A percentile compares a stretch with the other conserved stretches of the same genome.
These are phyloP conservation scores for Acipenser oxyrinchus DNA, from an alignment of 2,797 vertebrate species.

Conservation along the genomic window DNA sequence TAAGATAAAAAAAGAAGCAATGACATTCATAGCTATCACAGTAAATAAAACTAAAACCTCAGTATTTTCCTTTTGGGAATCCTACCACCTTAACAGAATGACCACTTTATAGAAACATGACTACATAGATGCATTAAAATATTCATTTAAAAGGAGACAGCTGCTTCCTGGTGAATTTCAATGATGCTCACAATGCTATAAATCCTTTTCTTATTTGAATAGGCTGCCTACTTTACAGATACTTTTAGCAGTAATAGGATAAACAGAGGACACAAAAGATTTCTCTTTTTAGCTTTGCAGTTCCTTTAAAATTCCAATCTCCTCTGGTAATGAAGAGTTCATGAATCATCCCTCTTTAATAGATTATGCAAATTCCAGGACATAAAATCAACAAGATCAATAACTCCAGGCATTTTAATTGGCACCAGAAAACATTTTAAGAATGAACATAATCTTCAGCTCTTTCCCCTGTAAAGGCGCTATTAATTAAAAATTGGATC, in stretches of 20 bases:
- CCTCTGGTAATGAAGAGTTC: constrained; percentile 67
- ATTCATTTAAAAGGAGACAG: constrained; percentile 8
- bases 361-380: constrained; percentile 92
- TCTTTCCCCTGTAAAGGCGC: constrained; percentile 76
- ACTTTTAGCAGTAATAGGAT: constrained; percentile 61
- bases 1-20: too few relatives aligned
- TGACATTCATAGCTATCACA: too few relatives aligned
- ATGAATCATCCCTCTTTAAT: constrained; percentile 98
- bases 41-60: too few relatives aligned
- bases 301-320: constrained; percentile 58
- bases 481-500: constrained; percentile 91
- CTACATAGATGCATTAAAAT: too few relatives aligned
- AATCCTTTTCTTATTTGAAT: constrained; percentile 58
- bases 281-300: constrained; percentile 57
- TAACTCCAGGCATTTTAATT: constrained; percentile 88
- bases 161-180: constrained; percentile 58
- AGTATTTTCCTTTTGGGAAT: constrained; percentile 32
- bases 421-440: constrained; percentile 84
- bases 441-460: constrained; percentile 84
- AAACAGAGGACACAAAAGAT: constrained; percentile 67
- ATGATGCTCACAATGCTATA: constrained; percentile 60
- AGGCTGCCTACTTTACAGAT: constrained; percentile 43
- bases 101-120: too few relatives aligned
- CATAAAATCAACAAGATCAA: constrained; percentile 97
- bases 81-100: constrained; percentile 72